Base-by-base conservation (phyloP, 2,113 vertebrate species). In the Ariopsis seemanni region DNA sequence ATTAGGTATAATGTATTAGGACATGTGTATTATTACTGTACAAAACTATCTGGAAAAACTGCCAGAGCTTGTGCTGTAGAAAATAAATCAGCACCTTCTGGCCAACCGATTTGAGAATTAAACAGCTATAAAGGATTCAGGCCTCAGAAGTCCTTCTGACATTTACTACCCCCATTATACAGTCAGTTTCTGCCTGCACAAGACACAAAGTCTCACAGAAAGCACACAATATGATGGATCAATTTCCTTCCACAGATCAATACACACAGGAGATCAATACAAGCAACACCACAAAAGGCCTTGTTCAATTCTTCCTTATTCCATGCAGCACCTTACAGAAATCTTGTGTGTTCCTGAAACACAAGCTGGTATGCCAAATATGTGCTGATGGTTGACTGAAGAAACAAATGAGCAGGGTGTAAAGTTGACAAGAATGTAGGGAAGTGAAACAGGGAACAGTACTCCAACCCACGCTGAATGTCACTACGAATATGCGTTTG, bases 181-280 rank as follows among this genome's bases (percentile, higher is more conserved):
- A 55, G 67, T 72, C 67, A 57, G 58, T 3, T 22, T 84, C 27
- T 65, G 72, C 52, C 53, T 65, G 50, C 25, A 25, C 25, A 4
- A 83, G n/a, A 34, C 67, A 60, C 65, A 69, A 69, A 82, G 62
- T 82, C 78, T 58, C 27, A 27, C 27, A n/a, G 4, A 65, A 83
- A 65, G 71, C 71, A 83, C 18, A 60, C 65, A 83, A 34, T 72
- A 18, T 62, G 71, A 60, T 12, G 58, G 58, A 87, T 83, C 86
- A 83, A 77, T 87, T 65, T 78, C 58, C 63, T 48, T 53, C n/a
- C 48, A 67, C 58, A n/a, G 85, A 87, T 87, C 81, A 78, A 87
- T 87, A 77, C 42, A 84, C 9, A 15, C 67, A 84, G 69, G 86
- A 55, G 71, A 67, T 87, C 81, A 67, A 83, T 78, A 67, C 27